Evolutionary conservation across 2,888 invertebrate genomes (phyloP).

Genomic region (Oscheius sp.): DNA sequence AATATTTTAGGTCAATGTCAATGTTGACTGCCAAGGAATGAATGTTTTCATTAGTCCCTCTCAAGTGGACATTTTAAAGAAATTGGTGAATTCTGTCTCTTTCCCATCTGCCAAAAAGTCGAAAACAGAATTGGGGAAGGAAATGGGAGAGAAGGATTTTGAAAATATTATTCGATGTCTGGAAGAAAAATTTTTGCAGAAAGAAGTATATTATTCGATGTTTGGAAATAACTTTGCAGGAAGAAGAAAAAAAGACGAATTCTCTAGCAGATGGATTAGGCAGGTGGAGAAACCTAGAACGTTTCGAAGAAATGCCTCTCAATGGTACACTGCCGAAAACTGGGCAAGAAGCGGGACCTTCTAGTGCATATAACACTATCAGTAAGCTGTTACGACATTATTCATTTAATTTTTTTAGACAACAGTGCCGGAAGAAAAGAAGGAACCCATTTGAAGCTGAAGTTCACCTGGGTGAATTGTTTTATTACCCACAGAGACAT

Average conservation of each 20-base stretch:
- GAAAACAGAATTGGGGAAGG: constrained; percentile 40
- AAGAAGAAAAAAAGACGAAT: background rate
- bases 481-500: constrained; percentile 60
- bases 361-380: constrained; percentile 19
- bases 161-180: constrained; percentile 41
- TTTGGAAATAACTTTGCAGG: no score
- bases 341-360: background rate
- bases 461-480: constrained; percentile 38
- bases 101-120: constrained; percentile 6
- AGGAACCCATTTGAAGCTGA: constrained; percentile 32
- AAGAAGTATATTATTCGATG: no score
- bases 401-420: constrained; percentile 1
- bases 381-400: no score
- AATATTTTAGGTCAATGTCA: constrained; percentile 32
- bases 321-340: constrained; percentile 20
- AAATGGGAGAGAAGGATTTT: constrained; percentile 49
- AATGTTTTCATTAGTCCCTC: constrained; percentile 52
- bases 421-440: constrained; percentile 17
- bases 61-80: constrained; percentile 50
- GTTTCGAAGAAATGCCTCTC: constrained; percentile 31
- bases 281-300: constrained; percentile 37
- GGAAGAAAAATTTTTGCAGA: constrained; percentile 31
- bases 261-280: constrained; percentile 7
- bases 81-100: constrained; percentile 26
- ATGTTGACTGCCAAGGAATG: constrained; percentile 49